Conservation (phyloP, 2,113 vertebrate species). For the Carassius carassius region DNA sequence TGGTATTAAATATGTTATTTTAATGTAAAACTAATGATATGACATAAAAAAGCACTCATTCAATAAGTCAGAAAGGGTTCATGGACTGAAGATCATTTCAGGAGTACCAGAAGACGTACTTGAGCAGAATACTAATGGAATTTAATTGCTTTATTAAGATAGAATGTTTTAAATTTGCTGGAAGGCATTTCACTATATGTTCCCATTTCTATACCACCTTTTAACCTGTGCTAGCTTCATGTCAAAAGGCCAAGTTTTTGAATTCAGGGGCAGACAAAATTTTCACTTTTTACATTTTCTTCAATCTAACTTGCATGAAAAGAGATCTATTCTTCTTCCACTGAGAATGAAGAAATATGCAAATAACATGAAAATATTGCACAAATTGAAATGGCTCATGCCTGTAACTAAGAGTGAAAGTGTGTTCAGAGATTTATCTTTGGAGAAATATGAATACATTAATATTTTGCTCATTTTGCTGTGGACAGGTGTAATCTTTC, state of each 20-base stretch:
- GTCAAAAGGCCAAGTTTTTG: slow-evolving; percentile 22
- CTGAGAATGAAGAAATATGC: slow-evolving; percentile 63
- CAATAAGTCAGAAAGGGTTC: not conserved
- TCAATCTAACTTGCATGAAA: slow-evolving; percentile 20
- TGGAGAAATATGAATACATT: slow-evolving; percentile 52
- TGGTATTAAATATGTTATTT: not conserved
- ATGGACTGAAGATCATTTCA: not conserved
- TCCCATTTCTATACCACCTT: not conserved
- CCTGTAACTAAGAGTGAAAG: slow-evolving; percentile 26
- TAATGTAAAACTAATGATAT: not conserved
- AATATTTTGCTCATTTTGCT: slow-evolving; percentile 38
- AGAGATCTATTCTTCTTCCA: slow-evolving; percentile 17
- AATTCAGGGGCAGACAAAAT: not conserved
- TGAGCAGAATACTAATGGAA: not conserved
- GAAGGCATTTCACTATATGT: not conserved
- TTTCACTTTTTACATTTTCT: slow-evolving; percentile 24
- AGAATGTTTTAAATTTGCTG: not conserved
- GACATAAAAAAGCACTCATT: not conserved
- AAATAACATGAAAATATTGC: slow-evolving; percentile 60
- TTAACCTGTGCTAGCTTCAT: not conserved
- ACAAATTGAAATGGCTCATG: slow-evolving; percentile 36
- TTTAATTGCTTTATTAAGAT: slow-evolving; percentile 21
- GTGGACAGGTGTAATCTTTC: slow-evolving; percentile 49
- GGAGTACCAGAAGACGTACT: not conserved
- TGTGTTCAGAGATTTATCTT: slow-evolving; percentile 40